Evolutionary conservation across 1,140 invertebrate genomes (phyloP).

Genomic region (Leptinotarsa texana): DNA sequence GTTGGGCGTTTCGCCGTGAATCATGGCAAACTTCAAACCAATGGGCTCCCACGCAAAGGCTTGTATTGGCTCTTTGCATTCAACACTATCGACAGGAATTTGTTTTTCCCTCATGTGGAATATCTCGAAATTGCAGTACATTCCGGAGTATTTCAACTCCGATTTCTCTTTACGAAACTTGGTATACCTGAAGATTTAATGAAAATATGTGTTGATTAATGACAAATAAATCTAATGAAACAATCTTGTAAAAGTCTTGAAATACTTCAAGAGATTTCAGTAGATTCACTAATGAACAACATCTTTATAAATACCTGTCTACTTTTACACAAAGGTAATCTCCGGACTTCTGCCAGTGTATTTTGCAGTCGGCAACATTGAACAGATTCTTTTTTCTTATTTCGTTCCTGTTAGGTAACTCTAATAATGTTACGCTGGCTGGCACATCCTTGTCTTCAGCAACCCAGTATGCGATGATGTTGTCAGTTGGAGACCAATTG

Average conservation of each 20-base stretch:
- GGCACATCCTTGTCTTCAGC: slow-evolving; percentile 94
- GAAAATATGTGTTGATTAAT: too few species aligned
- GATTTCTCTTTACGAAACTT: slow-evolving; percentile 91
- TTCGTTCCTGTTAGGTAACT: slow-evolving; percentile 87
- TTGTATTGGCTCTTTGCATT: slow-evolving; percentile 90
- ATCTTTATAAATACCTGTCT: slow-evolving; percentile 65
- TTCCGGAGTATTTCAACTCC: slow-evolving; percentile 92
- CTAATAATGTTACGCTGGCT: slow-evolving; percentile 80
- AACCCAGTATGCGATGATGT: slow-evolving; percentile 97
- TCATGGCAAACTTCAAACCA: slow-evolving; percentile 93
- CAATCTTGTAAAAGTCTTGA: too few species aligned
- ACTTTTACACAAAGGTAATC: slow-evolving; percentile 98
- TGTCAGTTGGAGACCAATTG: slow-evolving; percentile 97
- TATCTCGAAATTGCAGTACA: slow-evolving; percentile 99
- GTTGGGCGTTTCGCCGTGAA: slow-evolving; percentile 89
- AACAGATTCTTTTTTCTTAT: slow-evolving; percentile 96
- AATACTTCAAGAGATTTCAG: too few species aligned
- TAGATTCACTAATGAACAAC: not conserved
- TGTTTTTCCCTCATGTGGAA: slow-evolving; percentile 98
- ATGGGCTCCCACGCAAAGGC: slow-evolving; percentile 99
- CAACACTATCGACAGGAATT: slow-evolving; percentile 96
- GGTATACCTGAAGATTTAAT: slow-evolving; percentile 69
- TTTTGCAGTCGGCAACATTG: slow-evolving; percentile 97
- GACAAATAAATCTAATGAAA: too few species aligned
- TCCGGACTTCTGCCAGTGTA: slow-evolving; percentile 98